A percentile compares a stretch with the other conserved stretches of the same genome.
Evolutionary conservation across 2,113 vertebrate genomes (phyloP).

Genomic region (Orientallactaga bullata): DNA sequence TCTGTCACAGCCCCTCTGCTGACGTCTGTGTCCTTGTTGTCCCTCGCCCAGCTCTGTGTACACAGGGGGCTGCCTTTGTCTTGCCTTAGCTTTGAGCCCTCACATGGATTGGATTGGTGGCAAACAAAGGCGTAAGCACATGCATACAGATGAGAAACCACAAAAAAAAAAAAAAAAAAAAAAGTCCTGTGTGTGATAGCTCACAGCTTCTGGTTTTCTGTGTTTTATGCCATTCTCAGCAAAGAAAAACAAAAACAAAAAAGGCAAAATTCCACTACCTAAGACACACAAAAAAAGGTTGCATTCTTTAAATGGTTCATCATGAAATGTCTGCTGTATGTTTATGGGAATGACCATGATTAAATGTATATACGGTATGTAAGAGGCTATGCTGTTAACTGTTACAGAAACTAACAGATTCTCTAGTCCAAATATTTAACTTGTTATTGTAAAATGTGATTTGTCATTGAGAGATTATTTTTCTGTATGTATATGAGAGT

Average conservation of each 20-base stretch:
- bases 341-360: slow-evolving; percentile 32
- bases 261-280: neutral
- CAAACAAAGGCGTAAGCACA: neutral
- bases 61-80: neutral
- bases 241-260: too few species aligned
- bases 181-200: slow-evolving; percentile 10
- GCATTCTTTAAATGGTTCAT: neutral
- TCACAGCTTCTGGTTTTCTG: neutral
- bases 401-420: slow-evolving; percentile 64
- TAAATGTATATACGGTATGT: slow-evolving; percentile 68
- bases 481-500: slow-evolving; percentile 84
- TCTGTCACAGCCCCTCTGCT: neutral
- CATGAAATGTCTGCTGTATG: neutral
- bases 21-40: neutral
- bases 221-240: neutral
- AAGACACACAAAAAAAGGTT: neutral
- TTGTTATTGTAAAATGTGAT: slow-evolving; percentile 80
- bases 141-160: neutral
- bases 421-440: slow-evolving; percentile 76
- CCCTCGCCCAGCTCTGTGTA: neutral
- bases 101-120: neutral
- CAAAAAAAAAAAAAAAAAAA: too few species aligned
- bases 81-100: neutral
- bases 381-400: slow-evolving; percentile 51
- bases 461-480: slow-evolving; percentile 83